A percentile compares a stretch with the other conserved stretches of the same genome.
phyloP scores from a whole-genome alignment of 2,113 vertebrate genomes.

The Plestiodon gilberti region DNA sequence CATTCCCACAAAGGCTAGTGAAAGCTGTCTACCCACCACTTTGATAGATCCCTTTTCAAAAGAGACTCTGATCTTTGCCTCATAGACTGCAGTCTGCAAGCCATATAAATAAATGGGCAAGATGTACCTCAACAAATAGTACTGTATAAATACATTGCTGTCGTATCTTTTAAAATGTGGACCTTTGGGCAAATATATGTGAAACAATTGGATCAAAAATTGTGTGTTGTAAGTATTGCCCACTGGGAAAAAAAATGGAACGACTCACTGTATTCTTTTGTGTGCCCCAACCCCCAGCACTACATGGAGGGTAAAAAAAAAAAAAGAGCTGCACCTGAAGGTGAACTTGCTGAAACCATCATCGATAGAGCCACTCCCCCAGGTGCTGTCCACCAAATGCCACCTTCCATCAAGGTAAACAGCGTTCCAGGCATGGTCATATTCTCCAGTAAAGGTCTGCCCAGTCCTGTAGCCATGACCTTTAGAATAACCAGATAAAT shows the following conservation, averaged over 20 bases:
- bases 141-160: background rate
- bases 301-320: background rate
- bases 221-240: background rate
- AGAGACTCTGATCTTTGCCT: background rate
- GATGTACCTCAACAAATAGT: background rate
- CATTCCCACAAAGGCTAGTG: background rate
- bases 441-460: slow-evolving; percentile 74
- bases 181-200: background rate
- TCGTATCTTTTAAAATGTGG: background rate
- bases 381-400: slow-evolving; percentile 87
- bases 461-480: slow-evolving; percentile 76
- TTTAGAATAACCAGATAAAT: slow-evolving; percentile 80
- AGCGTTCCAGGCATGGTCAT: slow-evolving; percentile 80
- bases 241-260: background rate
- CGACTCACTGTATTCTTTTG: background rate
- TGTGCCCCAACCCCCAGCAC: background rate
- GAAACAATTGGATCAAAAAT: background rate
- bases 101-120: background rate
- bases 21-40: background rate
- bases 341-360: slow-evolving; percentile 76
- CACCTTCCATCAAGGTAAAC: slow-evolving; percentile 81
- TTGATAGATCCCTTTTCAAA: background rate
- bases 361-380: slow-evolving; percentile 79
- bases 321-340: slow-evolving; percentile 72
- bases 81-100: background rate